These are phyloP conservation scores for Propithecus perrieri DNA, from an alignment of 2,797 vertebrate genomes.

Conservation along the genomic window DNA sequence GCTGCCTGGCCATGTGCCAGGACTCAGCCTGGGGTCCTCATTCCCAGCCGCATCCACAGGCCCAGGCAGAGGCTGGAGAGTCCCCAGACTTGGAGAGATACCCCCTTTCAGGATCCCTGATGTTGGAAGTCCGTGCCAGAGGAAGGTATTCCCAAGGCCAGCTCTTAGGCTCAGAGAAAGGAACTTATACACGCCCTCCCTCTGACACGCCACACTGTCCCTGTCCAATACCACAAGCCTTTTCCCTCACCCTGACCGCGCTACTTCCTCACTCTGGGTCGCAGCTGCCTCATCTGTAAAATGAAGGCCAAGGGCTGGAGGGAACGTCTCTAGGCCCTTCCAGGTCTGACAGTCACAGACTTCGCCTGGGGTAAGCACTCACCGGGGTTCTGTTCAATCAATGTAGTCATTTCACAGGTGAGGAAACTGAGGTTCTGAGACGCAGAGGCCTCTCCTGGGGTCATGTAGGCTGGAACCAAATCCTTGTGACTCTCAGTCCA, in stretches of 20 bases:
- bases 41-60: too few species aligned
- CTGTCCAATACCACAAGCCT: not conserved
- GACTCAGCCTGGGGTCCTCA: not conserved
- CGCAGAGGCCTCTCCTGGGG: fast-evolving
- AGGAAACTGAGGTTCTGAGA: not conserved
- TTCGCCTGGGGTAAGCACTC: too few species aligned
- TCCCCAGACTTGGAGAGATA: not conserved
- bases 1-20: not conserved
- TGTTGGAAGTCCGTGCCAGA: not conserved
- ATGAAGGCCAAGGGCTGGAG: not conserved
- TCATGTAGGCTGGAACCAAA: not conserved
- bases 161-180: not conserved
- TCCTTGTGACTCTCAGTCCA: not conserved
- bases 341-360: not conserved
- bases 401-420: not conserved
- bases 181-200: not conserved
- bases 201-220: not conserved
- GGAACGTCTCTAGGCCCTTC: not conserved
- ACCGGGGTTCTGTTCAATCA: not conserved
- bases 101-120: not conserved
- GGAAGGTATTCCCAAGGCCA: not conserved
- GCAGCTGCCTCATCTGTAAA: not conserved
- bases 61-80: not conserved
- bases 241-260: not conserved
- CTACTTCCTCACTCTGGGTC: not conserved